Evolutionary conservation across 2,888 invertebrate species (phyloP), one percentile per base, ranked within the genome.

Genomic region (Phortica okadai): DNA sequence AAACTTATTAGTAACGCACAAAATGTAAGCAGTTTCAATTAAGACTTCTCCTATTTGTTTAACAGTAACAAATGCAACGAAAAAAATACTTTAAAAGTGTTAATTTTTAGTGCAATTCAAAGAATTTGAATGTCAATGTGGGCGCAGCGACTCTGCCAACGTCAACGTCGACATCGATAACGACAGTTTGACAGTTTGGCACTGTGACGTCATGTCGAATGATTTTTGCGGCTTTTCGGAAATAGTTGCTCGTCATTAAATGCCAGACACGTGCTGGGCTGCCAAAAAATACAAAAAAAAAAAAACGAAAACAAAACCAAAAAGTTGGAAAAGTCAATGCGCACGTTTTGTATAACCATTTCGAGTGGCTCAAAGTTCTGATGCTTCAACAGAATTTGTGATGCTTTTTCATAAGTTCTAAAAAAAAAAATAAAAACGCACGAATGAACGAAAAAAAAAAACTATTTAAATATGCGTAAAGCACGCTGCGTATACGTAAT

Each of bases 401-500:
- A 33, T 33, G 50, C 0, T 11, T 50, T 6, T 50, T 14, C 14
- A 50, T 14, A 6, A 33, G 33, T 33, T 64, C 11, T 64, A 33
- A 44, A 67, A 42, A n/a, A n/a, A 44, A n/a, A 44, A 44, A 64
- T 64, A 6, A 25, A 64, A 0, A 41, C 10, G 33, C 5, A 64
- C 21, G 16, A n/a, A 67, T 14, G 44, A 21, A 44, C 16, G 3
- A 45, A 45, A 69, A 21, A 45, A 8, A 21, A 69, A 64, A 45
- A 45, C 7, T 54, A 33, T 44, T 72, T 72, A 72, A 72, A 56
- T 54, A 72, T 72, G 50, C 70, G 54, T 72, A 54, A 72, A 72
- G 54, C 70, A 72, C 56, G 25, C 8, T 54, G 56, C 70, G 70
- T 72, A 72, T 72, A 25, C 70, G 50, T 72, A 72, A 72, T 70